A percentile compares a stretch with the other conserved stretches of the same genome.
Evolutionary conservation across 2,113 vertebrate species (phyloP).

Genomic region (Chelonoidis abingdonii): DNA sequence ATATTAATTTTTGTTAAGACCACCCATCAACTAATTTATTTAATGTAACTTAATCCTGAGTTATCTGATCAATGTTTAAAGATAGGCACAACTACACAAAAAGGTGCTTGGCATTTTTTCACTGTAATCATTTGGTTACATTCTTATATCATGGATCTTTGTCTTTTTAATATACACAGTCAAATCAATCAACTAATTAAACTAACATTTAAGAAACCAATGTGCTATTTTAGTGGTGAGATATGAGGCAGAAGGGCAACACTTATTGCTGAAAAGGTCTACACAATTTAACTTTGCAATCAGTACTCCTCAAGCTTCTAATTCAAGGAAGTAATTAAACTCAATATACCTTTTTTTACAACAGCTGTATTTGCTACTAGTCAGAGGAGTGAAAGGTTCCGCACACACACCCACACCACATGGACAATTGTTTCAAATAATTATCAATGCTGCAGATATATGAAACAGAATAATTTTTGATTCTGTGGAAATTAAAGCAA

Average conservation of each 20-base stretch:
- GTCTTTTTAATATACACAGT: slow-evolving; percentile 44
- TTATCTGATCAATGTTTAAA: slow-evolving; percentile 84
- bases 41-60: slow-evolving; percentile 85
- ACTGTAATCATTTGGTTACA: slow-evolving; percentile 49
- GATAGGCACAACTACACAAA: slow-evolving; percentile 82
- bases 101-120: slow-evolving; percentile 66
- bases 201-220: slow-evolving; percentile 23
- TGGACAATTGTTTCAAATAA: background rate
- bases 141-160: slow-evolving; percentile 45
- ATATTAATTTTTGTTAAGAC: slow-evolving; percentile 92
- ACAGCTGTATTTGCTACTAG: background rate
- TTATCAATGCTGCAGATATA: background rate
- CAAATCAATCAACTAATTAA: slow-evolving; percentile 33
- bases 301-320: background rate
- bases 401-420: background rate
- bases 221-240: background rate
- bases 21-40: slow-evolving; percentile 90
- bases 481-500: background rate
- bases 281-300: slow-evolving; percentile 16
- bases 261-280: slow-evolving; percentile 3
- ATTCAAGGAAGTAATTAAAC: background rate
- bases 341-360: background rate
- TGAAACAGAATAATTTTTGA: background rate
- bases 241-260: background rate
- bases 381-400: background rate